phyloP scores from a whole-genome alignment of 35 echinoderm and acorn worm genomes.

The Heliocidaris erythrogramma region DNA sequence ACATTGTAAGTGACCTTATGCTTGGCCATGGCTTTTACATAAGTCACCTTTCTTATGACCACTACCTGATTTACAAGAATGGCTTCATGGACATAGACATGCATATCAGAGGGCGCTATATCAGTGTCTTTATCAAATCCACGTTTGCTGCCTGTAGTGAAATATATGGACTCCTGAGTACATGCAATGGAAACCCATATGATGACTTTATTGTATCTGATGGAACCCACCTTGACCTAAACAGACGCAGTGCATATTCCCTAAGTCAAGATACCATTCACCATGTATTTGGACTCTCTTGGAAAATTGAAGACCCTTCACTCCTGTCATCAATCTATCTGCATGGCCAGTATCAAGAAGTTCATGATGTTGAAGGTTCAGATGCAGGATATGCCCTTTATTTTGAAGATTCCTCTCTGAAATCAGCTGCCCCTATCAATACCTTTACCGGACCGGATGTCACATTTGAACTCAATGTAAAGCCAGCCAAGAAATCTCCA shows the following conservation, averaged over 20 bases:
- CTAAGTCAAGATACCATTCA: conserved; percentile 73
- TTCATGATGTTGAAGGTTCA: conserved; percentile 57
- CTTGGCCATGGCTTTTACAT: conserved; percentile 44
- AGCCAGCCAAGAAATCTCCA: background rate
- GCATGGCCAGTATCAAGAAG: conserved; percentile 60
- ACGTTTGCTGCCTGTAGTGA: conserved; percentile 28
- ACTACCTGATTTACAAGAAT: conserved; percentile 53
- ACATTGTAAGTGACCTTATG: background rate
- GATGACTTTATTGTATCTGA: conserved; percentile 72
- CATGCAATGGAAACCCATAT: conserved; percentile 61
- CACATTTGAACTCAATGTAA: conserved; percentile 74
- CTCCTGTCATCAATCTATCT: conserved; percentile 61
- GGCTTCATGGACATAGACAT: conserved; percentile 52
- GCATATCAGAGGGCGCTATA: conserved; percentile 64
- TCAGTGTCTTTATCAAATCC: conserved; percentile 53
- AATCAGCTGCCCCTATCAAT: conserved; percentile 22
- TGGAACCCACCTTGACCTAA: conserved; percentile 42
- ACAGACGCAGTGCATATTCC: conserved; percentile 41
- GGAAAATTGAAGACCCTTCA: conserved; percentile 49
- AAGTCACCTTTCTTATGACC: conserved; percentile 53
- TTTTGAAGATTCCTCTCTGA: conserved; percentile 68
- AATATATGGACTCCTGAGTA: conserved; percentile 63
- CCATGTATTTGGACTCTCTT: conserved; percentile 65
- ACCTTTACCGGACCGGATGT: conserved; percentile 84
- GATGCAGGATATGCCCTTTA: conserved; percentile 74